phyloP scores from a whole-genome alignment of 2,797 vertebrate species.

The Vespertilio murinus region DNA sequence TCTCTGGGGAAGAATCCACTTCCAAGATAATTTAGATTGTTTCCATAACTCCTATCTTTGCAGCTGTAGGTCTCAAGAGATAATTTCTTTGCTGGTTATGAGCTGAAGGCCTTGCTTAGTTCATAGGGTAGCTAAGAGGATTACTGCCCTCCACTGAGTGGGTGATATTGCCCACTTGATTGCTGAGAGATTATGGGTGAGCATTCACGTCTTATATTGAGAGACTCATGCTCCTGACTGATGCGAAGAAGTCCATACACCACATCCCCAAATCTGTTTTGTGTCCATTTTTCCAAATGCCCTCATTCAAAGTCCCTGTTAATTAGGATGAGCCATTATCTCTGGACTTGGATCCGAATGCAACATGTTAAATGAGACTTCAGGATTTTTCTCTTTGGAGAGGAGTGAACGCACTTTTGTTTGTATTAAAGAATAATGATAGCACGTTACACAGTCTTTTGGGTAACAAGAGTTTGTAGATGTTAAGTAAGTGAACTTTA shows the following conservation, averaged over 20 bases:
- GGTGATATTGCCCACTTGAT: background rate
- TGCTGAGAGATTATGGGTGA: conserved; percentile 3
- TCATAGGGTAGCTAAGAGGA: background rate
- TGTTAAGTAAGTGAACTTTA: background rate
- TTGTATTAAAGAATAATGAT: background rate
- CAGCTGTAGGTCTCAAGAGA: background rate
- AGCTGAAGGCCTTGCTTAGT: background rate
- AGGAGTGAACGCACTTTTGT: background rate
- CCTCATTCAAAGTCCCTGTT: background rate
- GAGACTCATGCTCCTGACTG: background rate
- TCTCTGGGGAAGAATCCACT: conserved; percentile 11
- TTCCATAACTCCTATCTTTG: background rate
- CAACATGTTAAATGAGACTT: background rate
- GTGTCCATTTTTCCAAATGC: background rate
- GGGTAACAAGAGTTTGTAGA: background rate
- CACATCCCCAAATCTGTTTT: background rate
- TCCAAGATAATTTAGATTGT: conserved; percentile 1
- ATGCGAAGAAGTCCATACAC: background rate
- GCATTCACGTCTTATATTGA: background rate
- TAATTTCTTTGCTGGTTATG: conserved; percentile 1
- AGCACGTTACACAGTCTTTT: background rate
- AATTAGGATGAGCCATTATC: background rate
- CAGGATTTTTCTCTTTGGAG: background rate
- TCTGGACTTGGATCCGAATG: background rate
- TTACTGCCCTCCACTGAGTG: background rate